phyloP scores from a whole-genome alignment of 2,113 vertebrate genomes.

The Porphyrio hochstetteri region DNA sequence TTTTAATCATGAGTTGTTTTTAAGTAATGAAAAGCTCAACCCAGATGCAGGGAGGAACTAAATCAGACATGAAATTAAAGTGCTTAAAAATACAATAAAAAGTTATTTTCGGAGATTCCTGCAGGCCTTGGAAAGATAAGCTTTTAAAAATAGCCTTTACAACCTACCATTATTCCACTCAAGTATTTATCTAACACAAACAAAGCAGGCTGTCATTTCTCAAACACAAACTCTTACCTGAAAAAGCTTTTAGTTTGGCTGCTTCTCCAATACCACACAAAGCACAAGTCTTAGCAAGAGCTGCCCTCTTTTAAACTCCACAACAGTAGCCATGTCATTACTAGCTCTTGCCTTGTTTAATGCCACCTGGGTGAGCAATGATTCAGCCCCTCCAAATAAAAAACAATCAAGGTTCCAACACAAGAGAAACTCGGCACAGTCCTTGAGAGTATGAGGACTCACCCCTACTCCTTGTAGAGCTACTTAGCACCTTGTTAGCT shows the following conservation, averaged over 20 bases:
- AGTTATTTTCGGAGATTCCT: neutral
- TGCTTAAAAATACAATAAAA: neutral
- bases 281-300: neutral
- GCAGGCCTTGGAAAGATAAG: neutral
- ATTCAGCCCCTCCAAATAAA: neutral
- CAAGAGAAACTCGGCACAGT: neutral
- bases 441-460: neutral
- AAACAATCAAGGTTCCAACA: neutral
- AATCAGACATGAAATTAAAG: neutral
- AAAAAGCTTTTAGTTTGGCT: accelerated
- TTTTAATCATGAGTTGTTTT: neutral
- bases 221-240: neutral
- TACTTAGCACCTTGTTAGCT: neutral
- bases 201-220: neutral
- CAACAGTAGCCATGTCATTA: neutral
- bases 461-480: neutral
- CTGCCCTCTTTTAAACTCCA: neutral
- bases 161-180: neutral
- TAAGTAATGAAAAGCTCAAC: neutral
- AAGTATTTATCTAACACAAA: neutral
- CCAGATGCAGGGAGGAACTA: neutral
- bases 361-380: neutral
- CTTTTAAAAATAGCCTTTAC: neutral
- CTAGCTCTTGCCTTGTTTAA: neutral
- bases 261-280: neutral